A percentile compares a stretch with the other conserved stretches of the same genome.
Conservation (phyloP, 2,797 vertebrate genomes). For the Babyrousa celebensis region DNA sequence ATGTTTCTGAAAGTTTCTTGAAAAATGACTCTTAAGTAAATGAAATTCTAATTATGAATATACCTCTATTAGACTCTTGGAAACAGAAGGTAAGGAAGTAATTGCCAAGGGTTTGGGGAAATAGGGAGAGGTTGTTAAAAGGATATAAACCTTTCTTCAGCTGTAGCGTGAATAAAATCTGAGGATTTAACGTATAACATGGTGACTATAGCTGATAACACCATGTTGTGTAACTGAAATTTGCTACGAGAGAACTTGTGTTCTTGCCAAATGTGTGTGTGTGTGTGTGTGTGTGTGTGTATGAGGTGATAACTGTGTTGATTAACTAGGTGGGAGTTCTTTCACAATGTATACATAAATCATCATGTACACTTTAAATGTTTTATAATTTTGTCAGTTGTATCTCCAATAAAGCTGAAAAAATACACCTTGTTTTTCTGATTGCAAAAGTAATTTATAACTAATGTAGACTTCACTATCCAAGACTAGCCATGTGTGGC, state of each 20-base stretch:
- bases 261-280: not conserved
- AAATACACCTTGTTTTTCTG: not conserved
- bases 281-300: not conserved
- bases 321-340: not conserved
- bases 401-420: not conserved
- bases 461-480: not conserved
- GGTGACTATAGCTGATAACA: not conserved
- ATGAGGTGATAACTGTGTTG: not conserved
- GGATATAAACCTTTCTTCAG: not conserved
- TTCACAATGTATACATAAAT: not conserved
- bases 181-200: not conserved
- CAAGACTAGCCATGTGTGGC: not conserved
- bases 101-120: not conserved
- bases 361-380: not conserved
- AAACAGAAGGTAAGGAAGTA: not conserved
- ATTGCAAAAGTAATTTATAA: constrained; percentile 1
- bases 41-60: constrained; percentile 45
- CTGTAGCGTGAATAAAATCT: not conserved
- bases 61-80: not conserved
- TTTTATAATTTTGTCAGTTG: not conserved
- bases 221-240: not conserved
- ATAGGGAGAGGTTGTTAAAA: not conserved
- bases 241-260: constrained; percentile 3
- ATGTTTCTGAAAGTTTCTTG: not conserved
- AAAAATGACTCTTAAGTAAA: not conserved